Conservation (phyloP, 2,797 vertebrate species). For the Chlorospingus flavigularis region DNA sequence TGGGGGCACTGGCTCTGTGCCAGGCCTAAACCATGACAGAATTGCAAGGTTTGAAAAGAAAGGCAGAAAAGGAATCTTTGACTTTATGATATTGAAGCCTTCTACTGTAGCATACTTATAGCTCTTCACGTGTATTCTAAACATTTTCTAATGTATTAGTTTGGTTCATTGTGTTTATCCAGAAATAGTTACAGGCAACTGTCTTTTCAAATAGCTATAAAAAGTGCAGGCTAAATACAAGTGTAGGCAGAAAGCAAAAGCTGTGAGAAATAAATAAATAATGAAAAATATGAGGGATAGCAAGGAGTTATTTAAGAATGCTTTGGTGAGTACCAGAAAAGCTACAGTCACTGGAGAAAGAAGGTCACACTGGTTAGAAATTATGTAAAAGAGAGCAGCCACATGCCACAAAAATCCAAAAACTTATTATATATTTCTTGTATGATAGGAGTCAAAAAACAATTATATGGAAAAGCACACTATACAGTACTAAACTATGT, state of each 20-base stretch:
- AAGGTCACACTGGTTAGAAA: neutral
- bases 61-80: neutral
- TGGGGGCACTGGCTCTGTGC: no score
- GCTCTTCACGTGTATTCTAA: neutral
- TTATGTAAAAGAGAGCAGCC: neutral
- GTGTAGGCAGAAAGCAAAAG: neutral
- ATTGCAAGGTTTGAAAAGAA: neutral
- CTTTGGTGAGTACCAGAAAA: neutral
- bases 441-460: neutral
- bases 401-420: neutral
- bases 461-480: neutral
- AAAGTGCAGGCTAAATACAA: neutral
- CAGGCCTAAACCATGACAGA: no score
- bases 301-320: neutral
- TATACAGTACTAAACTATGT: neutral
- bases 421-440: neutral
- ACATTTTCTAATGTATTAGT: accelerated
- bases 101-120: neutral
- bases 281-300: neutral
- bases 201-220: neutral
- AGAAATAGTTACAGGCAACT: neutral
- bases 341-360: neutral
- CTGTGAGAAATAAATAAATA: neutral
- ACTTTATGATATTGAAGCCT: neutral
- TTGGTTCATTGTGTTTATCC: neutral